phyloP scores from a whole-genome alignment of 2,888 invertebrate species.

The Melinaea marsaeus region DNA sequence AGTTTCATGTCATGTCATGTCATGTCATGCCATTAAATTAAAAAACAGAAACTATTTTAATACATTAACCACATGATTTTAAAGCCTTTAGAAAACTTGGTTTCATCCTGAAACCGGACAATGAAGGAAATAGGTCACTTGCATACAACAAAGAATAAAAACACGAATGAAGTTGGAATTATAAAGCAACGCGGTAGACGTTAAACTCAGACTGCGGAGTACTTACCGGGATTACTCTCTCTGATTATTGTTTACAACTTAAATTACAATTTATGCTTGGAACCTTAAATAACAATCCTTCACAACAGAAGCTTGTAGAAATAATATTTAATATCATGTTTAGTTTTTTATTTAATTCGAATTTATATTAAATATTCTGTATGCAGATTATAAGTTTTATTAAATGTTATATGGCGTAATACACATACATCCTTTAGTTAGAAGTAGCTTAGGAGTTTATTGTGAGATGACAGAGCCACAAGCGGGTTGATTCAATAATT shows the following conservation, averaged over 20 bases:
- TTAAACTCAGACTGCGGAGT: slow-evolving; percentile 10
- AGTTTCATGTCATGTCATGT: no score
- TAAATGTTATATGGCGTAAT: not conserved
- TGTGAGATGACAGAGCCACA: slow-evolving; percentile 26
- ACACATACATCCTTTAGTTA: not conserved
- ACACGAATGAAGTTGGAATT: slow-evolving; percentile 6
- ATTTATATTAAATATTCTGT: no score
- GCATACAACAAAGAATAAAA: slow-evolving; percentile 6
- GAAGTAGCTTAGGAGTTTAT: slow-evolving; percentile 24
- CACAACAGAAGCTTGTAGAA: no score
- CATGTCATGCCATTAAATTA: no score
- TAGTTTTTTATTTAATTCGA: no score
- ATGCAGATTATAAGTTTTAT: no score
- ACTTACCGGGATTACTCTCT: slow-evolving; percentile 17
- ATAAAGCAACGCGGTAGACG: not conserved
- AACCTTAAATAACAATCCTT: not conserved
- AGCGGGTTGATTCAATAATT: slow-evolving; percentile 8
- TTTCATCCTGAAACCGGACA: slow-evolving; percentile 4
- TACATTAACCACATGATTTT: slow-evolving; percentile 4
- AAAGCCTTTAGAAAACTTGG: not conserved
- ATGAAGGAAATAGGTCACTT: slow-evolving; percentile 7
- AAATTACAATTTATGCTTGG: slow-evolving; percentile 1
- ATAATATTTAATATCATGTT: no score
- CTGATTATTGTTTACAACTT: not conserved
- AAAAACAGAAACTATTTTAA: not conserved